Conservation (phyloP, 2,888 invertebrate species). For the Rhamphomyia laevipes region DNA sequence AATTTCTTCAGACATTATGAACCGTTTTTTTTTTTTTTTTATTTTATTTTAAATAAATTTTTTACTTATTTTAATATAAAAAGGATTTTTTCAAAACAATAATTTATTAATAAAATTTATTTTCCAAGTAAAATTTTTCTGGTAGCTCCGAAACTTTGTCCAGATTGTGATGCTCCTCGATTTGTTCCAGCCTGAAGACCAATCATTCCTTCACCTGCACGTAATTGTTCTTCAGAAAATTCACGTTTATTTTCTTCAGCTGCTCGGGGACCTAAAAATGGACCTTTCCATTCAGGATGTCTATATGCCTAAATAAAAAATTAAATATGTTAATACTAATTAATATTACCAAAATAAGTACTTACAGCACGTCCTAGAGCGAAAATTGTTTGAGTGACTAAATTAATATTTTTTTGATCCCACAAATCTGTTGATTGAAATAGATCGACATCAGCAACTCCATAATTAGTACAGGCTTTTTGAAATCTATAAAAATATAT, state of each 20-base stretch:
- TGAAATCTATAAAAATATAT: conserved; percentile 43
- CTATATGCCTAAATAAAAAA: conserved; percentile 50
- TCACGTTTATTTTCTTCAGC: conserved; percentile 73
- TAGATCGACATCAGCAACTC: conserved; percentile 73
- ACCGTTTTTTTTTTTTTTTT: no score
- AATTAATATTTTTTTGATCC: conserved; percentile 79
- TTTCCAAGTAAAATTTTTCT: conserved; percentile 72
- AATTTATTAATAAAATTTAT: conserved; percentile 28
- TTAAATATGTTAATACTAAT: neutral
- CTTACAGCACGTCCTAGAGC: conserved; percentile 76
- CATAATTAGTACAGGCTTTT: conserved; percentile 68
- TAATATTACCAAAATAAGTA: conserved; percentile 4
- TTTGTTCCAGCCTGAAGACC: conserved; percentile 82
- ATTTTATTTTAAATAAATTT: no score
- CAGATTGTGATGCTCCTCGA: conserved; percentile 72
- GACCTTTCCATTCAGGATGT: conserved; percentile 76
- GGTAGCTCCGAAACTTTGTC: conserved; percentile 76
- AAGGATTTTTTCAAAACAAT: no score
- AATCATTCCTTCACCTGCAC: conserved; percentile 73
- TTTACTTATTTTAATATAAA: no score
- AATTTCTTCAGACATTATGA: no score
- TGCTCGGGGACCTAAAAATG: conserved; percentile 72
- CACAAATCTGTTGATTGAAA: conserved; percentile 89
- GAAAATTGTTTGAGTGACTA: conserved; percentile 78
- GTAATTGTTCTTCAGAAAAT: conserved; percentile 68